Conservation (phyloP, 37 sponge, comb jelly and placozoan genomes). For the Ianthella basta region DNA sequence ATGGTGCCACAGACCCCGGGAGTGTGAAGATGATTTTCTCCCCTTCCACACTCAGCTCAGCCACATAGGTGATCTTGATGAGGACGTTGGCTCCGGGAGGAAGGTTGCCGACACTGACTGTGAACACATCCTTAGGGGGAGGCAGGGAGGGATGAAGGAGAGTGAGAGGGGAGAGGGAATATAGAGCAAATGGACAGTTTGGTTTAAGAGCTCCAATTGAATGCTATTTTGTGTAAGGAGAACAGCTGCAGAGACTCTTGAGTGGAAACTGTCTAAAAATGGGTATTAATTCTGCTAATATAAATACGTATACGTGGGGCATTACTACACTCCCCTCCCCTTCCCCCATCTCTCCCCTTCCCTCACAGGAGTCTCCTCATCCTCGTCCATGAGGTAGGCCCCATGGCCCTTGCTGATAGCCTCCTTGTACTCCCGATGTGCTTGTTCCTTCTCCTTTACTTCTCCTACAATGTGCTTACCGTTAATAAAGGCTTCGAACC, state of each 20-base stretch:
- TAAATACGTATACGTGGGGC: too few relatives aligned
- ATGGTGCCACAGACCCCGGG: constrained; percentile 94
- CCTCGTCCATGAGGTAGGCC: constrained; percentile 99
- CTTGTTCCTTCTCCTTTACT: constrained; percentile 99
- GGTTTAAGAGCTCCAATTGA: too few relatives aligned
- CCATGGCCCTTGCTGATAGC: constrained; percentile 98
- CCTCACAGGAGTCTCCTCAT: constrained; percentile 95
- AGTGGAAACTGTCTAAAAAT: too few relatives aligned
- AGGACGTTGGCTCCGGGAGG: constrained; percentile 95
- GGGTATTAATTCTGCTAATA: too few relatives aligned
- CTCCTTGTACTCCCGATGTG: constrained; percentile 96
- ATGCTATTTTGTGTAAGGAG: too few relatives aligned
- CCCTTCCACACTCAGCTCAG: constrained; percentile 91
- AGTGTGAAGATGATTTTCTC: constrained; percentile 88
- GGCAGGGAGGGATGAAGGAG: constrained; percentile 17
- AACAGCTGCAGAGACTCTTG: not conserved
- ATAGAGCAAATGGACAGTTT: not conserved
- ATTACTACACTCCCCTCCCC: not conserved
- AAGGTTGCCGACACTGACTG: constrained; percentile 97
- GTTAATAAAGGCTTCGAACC: constrained; percentile 98
- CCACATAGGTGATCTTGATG: constrained; percentile 99
- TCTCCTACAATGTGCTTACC: constrained; percentile 97
- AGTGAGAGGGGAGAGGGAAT: not conserved
- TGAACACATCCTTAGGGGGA: constrained; percentile 91
- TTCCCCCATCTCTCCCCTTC: not conserved